Evolutionary conservation across 2,888 invertebrate species (phyloP).

Genomic region (Hymenopus coronatus): DNA sequence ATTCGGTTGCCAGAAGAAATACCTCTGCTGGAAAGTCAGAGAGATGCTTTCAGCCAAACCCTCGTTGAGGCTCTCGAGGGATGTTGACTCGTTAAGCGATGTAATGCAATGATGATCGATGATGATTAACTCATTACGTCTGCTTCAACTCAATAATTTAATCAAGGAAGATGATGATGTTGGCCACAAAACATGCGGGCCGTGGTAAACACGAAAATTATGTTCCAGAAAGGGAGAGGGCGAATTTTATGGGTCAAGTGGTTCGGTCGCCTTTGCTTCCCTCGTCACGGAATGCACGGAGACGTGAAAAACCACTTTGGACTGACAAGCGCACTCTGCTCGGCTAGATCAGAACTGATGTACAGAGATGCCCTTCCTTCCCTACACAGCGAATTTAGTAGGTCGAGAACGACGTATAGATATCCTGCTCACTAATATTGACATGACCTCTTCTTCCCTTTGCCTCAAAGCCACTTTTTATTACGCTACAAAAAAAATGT

Average conservation of each 20-base stretch:
- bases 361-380: too few relatives aligned
- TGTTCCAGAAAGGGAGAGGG: background rate
- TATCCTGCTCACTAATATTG: too few relatives aligned
- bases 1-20: too few relatives aligned
- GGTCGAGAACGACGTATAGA: too few relatives aligned
- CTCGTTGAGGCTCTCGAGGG: background rate
- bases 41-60: too few relatives aligned
- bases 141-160: background rate
- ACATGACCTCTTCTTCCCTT: too few relatives aligned
- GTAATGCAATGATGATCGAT: background rate
- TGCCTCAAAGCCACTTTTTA: too few relatives aligned
- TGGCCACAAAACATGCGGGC: background rate
- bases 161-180: background rate
- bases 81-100: too few relatives aligned
- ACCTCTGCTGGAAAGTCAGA: background rate
- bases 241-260: background rate
- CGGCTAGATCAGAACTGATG: background rate
- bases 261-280: too few relatives aligned
- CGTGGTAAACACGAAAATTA: background rate
- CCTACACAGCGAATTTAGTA: too few relatives aligned
- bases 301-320: background rate
- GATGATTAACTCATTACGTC: background rate
- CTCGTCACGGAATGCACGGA: background rate
- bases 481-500: too few relatives aligned
- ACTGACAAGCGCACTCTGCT: background rate